Conservation (phyloP, 2,888 invertebrate genomes). For the Ichneumoninae sp. region DNA sequence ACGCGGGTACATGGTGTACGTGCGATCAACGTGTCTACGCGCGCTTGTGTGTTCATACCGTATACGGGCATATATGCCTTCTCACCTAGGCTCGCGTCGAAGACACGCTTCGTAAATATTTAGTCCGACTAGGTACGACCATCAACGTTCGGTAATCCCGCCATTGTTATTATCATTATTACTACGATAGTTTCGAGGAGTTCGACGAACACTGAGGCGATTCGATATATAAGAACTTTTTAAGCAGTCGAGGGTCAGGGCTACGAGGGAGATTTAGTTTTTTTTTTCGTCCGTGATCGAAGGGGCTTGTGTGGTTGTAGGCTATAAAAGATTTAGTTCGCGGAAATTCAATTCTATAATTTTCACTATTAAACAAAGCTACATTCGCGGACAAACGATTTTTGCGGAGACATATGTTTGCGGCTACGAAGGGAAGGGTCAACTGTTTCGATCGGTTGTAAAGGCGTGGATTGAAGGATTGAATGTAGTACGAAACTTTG, state of each 20-base stretch:
- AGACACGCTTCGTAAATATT: conserved; percentile 65
- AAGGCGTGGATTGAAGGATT: background rate
- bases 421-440: no score
- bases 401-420: no score
- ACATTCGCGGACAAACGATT: background rate
- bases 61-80: conserved; percentile 43
- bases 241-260: background rate
- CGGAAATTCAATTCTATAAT: background rate
- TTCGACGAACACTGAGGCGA: background rate
- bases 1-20: background rate
- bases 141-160: conserved; percentile 47
- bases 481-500: background rate
- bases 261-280: background rate
- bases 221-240: background rate
- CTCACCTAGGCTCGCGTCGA: conserved; percentile 53
- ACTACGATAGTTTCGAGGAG: background rate
- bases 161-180: conserved; percentile 41
- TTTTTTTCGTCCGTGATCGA: background rate
- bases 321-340: background rate
- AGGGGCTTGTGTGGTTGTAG: background rate
- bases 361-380: background rate
- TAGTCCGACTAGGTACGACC: conserved; percentile 52
- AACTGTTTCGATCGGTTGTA: no score
- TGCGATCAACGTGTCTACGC: background rate
- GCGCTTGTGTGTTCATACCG: background rate